Evolutionary conservation across 2,797 vertebrate genomes (phyloP).

Genomic region (Sebastes dallii): DNA sequence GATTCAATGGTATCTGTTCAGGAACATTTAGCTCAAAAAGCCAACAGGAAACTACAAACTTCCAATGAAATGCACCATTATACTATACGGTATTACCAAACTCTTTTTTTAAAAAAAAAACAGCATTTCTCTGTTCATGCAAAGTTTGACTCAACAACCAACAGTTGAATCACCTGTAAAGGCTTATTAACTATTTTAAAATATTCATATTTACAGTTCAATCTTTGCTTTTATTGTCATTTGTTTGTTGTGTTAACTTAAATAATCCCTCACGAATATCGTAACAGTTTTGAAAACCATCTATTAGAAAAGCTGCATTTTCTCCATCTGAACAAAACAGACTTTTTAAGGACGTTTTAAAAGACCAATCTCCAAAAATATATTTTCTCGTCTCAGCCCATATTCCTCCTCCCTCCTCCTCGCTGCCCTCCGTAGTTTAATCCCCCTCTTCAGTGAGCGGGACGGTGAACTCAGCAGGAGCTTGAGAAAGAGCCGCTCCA

Average conservation of each 20-base stretch:
- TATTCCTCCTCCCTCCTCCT: conserved; percentile 4
- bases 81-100: neutral
- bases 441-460: conserved; percentile 73
- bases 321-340: neutral
- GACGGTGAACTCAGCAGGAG: conserved; percentile 86
- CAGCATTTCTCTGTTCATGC: neutral
- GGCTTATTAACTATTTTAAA: neutral
- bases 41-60: neutral
- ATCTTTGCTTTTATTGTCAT: neutral
- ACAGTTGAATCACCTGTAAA: neutral
- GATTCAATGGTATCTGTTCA: neutral
- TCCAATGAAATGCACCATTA: neutral
- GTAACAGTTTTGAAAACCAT: neutral
- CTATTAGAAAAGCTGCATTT: neutral
- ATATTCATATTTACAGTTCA: neutral
- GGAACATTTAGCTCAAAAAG: neutral
- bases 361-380: conserved; percentile 40
- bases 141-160: neutral
- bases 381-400: conserved; percentile 2
- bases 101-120: neutral
- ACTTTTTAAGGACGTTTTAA: neutral
- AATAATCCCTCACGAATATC: neutral
- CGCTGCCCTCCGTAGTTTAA: conserved; percentile 73
- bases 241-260: neutral
- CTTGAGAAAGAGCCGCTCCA: conserved; percentile 74